phyloP scores from a whole-genome alignment of 2,113 vertebrate genomes.

The Sphaerodactylus townsendi region DNA sequence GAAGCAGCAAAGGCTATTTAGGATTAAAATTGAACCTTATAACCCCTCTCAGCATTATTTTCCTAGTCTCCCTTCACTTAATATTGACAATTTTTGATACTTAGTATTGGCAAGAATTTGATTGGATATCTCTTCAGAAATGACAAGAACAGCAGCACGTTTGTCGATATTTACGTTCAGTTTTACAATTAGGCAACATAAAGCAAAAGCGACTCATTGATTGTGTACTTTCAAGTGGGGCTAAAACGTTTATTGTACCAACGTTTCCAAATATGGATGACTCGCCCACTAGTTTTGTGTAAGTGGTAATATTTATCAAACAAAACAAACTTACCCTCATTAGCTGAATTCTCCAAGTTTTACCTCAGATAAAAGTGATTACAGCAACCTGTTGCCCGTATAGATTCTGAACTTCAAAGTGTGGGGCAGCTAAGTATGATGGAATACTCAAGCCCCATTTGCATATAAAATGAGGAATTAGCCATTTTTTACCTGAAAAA shows the following conservation, averaged over 20 bases:
- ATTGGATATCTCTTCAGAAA: background rate
- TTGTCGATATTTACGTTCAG: background rate
- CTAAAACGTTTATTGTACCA: background rate
- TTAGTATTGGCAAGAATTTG: background rate
- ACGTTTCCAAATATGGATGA: background rate
- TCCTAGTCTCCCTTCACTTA: background rate
- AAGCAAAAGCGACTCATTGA: constrained; percentile 9
- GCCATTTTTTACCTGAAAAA: too few relatives aligned
- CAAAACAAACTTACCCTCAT: background rate
- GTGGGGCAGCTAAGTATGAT: too few relatives aligned
- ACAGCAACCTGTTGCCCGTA: too few relatives aligned
- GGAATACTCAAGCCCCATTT: too few relatives aligned
- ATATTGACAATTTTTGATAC: background rate
- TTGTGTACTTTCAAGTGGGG: background rate
- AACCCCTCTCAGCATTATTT: background rate
- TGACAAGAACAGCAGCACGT: background rate
- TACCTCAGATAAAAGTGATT: too few relatives aligned
- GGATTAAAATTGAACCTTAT: background rate
- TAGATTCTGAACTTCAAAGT: too few relatives aligned
- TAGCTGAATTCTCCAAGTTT: background rate
- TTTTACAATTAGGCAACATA: constrained; percentile 3
- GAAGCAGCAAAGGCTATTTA: background rate
- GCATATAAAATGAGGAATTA: too few relatives aligned
- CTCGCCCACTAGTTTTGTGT: background rate
- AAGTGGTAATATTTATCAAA: background rate